phyloP scores from a whole-genome alignment of 2,888 invertebrate species.

The Drosophila multiciliata region DNA sequence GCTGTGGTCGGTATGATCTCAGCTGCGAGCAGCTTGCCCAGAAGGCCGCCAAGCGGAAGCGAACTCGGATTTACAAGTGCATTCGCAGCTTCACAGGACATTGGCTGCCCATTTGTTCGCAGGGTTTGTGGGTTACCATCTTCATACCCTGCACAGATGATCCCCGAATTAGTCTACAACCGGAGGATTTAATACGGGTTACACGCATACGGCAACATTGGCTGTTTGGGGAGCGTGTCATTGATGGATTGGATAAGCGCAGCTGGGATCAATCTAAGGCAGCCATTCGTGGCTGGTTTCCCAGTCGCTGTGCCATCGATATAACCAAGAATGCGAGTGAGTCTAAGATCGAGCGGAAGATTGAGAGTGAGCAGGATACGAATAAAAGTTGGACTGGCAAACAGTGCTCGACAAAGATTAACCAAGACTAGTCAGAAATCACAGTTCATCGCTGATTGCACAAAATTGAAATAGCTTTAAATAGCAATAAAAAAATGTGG shows the following conservation, averaged over 20 bases:
- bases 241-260: constrained; percentile 8
- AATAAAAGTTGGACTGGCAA: not conserved
- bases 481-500: not conserved
- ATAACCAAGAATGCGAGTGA: constrained; percentile 80
- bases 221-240: constrained; percentile 92
- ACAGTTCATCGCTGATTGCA: not conserved
- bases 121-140: constrained; percentile 88
- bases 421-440: not conserved
- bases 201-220: constrained; percentile 94
- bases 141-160: constrained; percentile 94
- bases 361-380: not conserved
- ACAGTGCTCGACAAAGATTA: not conserved
- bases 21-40: constrained; percentile 95
- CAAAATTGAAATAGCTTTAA: not conserved
- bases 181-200: constrained; percentile 91
- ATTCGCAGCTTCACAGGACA: constrained; percentile 89
- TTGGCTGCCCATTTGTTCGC: constrained; percentile 90
- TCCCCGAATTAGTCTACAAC: constrained; percentile 89
- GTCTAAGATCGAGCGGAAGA: not conserved
- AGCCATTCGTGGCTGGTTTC: constrained; percentile 94
- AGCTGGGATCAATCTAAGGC: constrained; percentile 24
- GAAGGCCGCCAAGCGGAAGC: constrained; percentile 92
- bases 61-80: constrained; percentile 89
- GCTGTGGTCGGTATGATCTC: constrained; percentile 94
- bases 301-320: constrained; percentile 90